Evolutionary conservation across 2,888 invertebrate genomes (phyloP), one percentile per base, ranked within the genome.

Genomic region (Lithophane ornitopus): DNA sequence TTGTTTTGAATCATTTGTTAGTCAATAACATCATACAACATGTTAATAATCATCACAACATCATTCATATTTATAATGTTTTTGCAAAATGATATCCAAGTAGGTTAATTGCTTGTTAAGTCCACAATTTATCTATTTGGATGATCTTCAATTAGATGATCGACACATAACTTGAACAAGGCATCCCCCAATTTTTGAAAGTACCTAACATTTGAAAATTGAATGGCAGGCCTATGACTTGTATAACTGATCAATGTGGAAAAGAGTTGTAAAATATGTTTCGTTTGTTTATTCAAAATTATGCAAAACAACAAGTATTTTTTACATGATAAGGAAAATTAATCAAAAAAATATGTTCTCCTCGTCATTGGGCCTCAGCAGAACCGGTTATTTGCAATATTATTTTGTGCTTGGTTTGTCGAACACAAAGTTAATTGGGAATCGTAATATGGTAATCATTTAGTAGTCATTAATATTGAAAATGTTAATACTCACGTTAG

Each of bases 401-500:
- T 76, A 72, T 80, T 70, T 52, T 41, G 14, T 9, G 34, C 11
- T 6, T 26, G 12, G 22, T 52, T 52, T 34, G 22, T 2, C 4
- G 26, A 12, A 39, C 22, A 11, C 14, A 26, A 22, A 26, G 14
- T 22, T 59, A 28, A 61, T 26, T 26, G 7, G 8, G 0, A 49
- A 28, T 74, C 9, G 34, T n/a, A 26, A 6, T 49, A 26, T 11
- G 19, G 22, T 58, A 58, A 63, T 12, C 7, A 19, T 44, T 26
- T 11, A 2, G 22, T 12, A 4, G n/a, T 41, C 14, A 26, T 67
- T 26, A 41, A 4, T 66, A 49, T 56, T 16, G 0, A 54, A 41
- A 56, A 22, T 26, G n/a, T 63, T 26, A 73, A 82, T 61, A 95
- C 97, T 96, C 94, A 98, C 98, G 99, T 98, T 88, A 99, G 90